Evolutionary conservation across 1,140 invertebrate genomes (phyloP).

Genomic region (Diabrotica virgifera): DNA sequence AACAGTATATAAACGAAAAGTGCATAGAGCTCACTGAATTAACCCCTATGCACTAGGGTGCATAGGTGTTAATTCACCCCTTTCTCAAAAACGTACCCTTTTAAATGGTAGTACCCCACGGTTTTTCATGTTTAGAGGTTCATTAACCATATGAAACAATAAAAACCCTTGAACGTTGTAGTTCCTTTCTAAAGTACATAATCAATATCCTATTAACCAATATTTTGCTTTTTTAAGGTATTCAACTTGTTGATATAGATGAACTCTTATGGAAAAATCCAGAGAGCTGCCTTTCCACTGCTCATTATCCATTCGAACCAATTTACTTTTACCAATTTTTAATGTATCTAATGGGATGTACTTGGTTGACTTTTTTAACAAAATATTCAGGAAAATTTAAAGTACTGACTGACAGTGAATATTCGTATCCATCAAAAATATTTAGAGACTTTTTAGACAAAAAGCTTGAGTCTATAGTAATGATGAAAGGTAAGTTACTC

Average conservation of each 20-base stretch:
- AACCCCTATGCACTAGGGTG: too few species aligned
- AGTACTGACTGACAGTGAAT: too few species aligned
- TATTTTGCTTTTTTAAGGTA: slow-evolving; percentile 25
- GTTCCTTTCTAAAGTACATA: too few species aligned
- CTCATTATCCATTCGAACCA: slow-evolving; percentile 56
- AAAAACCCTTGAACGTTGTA: too few species aligned
- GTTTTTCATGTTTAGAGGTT: too few species aligned
- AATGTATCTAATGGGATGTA: slow-evolving; percentile 52
- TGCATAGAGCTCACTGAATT: too few species aligned
- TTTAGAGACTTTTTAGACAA: neutral
- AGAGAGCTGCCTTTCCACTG: slow-evolving; percentile 47
- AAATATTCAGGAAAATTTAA: neutral
- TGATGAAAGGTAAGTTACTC: slow-evolving; percentile 37
- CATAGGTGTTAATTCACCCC: too few species aligned
- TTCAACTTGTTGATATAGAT: slow-evolving; percentile 54
- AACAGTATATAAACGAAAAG: too few species aligned
- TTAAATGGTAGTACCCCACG: too few species aligned
- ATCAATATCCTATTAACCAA: too few species aligned
- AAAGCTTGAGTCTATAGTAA: slow-evolving; percentile 33
- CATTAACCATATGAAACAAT: too few species aligned
- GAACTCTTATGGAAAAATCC: slow-evolving; percentile 47
- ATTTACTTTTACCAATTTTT: slow-evolving; percentile 61
- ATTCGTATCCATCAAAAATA: neutral
- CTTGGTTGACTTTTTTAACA: slow-evolving; percentile 48
- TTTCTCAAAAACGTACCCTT: too few species aligned